A percentile compares a stretch with the other conserved stretches of the same genome.
phyloP scores from a whole-genome alignment of 2,888 invertebrate genomes.

The Tanaodytes sp. region DNA sequence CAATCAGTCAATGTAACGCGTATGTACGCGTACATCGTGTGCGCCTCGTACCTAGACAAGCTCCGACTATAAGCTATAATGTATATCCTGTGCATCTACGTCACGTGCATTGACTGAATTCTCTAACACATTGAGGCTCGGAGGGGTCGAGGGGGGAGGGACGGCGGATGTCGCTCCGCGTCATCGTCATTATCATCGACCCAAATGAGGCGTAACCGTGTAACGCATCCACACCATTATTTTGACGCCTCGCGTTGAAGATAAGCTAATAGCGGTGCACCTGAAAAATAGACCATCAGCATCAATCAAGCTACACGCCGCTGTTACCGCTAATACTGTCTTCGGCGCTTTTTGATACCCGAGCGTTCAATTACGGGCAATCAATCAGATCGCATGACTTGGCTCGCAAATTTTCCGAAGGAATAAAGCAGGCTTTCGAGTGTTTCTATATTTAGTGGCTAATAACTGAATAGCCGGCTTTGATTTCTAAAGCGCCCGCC shows the following conservation, averaged over 20 bases:
- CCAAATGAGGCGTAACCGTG: constrained; percentile 51
- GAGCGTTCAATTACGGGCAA: no score
- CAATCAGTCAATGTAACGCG: constrained; percentile 72
- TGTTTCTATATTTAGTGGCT: no score
- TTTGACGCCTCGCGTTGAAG: constrained; percentile 33
- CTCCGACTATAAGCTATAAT: constrained; percentile 46
- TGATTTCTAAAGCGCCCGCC: no score
- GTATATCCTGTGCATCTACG: constrained; percentile 42
- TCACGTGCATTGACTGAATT: constrained; percentile 42
- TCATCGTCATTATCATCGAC: constrained; percentile 48
- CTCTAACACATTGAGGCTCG: no score
- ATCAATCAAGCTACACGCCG: no score
- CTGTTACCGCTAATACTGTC: no score
- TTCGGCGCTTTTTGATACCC: no score
- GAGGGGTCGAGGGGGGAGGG: no score
- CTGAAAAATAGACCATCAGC: constrained; percentile 27
- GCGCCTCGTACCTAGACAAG: constrained; percentile 43
- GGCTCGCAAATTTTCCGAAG: no score
- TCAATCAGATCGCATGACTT: no score
- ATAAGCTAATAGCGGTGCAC: constrained; percentile 35
- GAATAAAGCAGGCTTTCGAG: no score
- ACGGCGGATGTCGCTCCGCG: constrained; percentile 37
- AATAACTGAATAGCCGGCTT: no score
- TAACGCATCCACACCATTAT: constrained; percentile 48
- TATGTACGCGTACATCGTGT: constrained; percentile 63